Evolutionary conservation across 2,797 vertebrate species (phyloP).

Genomic region (Sebastes flavidus): DNA sequence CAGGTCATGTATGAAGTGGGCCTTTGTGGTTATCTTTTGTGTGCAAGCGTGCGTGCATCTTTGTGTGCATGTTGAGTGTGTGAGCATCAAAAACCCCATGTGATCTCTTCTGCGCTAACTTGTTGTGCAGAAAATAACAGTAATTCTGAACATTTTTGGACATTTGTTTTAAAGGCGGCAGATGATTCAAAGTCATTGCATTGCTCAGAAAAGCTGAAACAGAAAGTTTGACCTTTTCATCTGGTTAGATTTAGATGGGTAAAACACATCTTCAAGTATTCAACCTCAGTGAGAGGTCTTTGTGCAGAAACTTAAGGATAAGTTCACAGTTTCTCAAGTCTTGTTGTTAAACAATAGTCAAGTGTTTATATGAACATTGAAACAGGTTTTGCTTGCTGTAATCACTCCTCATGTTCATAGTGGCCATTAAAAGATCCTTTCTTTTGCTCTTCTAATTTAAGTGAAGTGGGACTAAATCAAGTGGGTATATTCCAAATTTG

Average conservation of each 20-base stretch:
- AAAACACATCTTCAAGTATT: slow-evolving; percentile 6
- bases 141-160: slow-evolving; percentile 6
- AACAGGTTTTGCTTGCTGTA: not conserved
- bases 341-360: not conserved
- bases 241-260: slow-evolving; percentile 8
- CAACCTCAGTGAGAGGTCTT: slow-evolving; percentile 25
- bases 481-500: not conserved
- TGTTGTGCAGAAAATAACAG: slow-evolving; percentile 48
- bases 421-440: not conserved
- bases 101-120: slow-evolving; percentile 19
- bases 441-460: not conserved
- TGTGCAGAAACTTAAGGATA: slow-evolving; percentile 44
- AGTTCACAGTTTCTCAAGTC: not conserved
- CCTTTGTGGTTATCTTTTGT: slow-evolving; percentile 44
- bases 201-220: slow-evolving; percentile 46
- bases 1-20: slow-evolving; percentile 65
- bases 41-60: slow-evolving; percentile 26
- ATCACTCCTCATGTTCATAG: not conserved
- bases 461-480: not conserved
- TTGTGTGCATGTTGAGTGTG: slow-evolving; percentile 42
- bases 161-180: slow-evolving; percentile 38
- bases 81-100: slow-evolving; percentile 48
- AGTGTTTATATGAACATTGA: not conserved
- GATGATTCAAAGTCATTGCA: slow-evolving; percentile 31
- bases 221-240: slow-evolving; percentile 8